Evolutionary conservation across 2,113 vertebrate genomes (phyloP).

Genomic region (Grammomys surdaster): DNA sequence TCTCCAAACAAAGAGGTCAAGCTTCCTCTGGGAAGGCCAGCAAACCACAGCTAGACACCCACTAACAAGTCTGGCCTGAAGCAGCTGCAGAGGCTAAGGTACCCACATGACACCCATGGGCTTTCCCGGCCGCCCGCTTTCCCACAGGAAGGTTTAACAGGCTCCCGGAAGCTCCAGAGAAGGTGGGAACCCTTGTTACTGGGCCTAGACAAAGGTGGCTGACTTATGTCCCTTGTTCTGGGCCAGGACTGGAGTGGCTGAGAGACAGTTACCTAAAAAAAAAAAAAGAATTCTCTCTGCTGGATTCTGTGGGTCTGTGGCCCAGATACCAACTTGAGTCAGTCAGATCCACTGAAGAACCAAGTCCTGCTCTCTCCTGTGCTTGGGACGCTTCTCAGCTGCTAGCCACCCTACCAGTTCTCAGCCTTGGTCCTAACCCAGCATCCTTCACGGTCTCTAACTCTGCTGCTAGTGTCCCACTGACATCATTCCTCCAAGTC

Average conservation of each 20-base stretch:
- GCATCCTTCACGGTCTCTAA: too few species aligned
- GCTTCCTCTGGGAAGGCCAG: background rate
- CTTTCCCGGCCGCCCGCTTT: background rate
- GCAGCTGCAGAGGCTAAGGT: background rate
- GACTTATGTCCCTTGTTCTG: background rate
- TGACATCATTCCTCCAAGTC: background rate
- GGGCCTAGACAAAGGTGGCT: background rate
- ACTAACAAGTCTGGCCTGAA: background rate
- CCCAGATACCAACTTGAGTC: background rate
- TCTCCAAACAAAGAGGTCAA: background rate
- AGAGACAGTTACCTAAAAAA: background rate
- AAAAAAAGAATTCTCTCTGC: background rate
- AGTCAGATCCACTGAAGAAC: background rate
- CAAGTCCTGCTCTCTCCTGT: background rate
- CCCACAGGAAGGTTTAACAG: background rate
- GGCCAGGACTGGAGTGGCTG: background rate
- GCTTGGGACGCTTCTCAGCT: background rate
- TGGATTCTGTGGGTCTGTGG: background rate
- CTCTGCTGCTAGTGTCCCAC: background rate
- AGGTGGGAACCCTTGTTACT: background rate
- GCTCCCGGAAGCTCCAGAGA: background rate
- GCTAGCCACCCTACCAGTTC: too few species aligned
- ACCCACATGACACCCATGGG: too few species aligned
- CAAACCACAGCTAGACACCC: background rate
- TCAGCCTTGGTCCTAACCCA: too few species aligned